Base-by-base conservation (phyloP, 2,888 invertebrate genomes). In the Tuta absoluta region DNA sequence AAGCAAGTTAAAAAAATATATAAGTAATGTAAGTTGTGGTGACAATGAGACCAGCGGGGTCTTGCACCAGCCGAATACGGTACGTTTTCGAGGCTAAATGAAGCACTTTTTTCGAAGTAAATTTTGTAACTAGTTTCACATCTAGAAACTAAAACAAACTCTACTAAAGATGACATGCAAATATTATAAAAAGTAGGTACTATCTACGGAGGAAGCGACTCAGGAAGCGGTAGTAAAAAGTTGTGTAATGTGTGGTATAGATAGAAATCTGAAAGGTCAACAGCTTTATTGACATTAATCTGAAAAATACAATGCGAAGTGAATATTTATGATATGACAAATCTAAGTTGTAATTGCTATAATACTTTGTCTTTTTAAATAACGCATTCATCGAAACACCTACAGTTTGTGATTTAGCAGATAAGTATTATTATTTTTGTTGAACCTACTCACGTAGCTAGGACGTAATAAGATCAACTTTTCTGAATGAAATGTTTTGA, bases 381-480 rank as follows among this genome's bases (percentile, higher is more conserved):
- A 23, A 53, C 14, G 23, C 23, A 53, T 14, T 53, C 14, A 24
- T 4, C n/a, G 56, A 14, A 56, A 33, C 10, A 24, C 19, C 17
- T 56, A 17, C 28, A n/a, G n/a, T 56, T 56, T 24, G 14, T 19
- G 51, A 8, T 14, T 23, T 23, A 14, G 21, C 23, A 14, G 14
- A 45, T 0, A 23, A 23, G 23, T 53, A 4, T 5, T 57, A 33
- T 17, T 17, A 14, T 33, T 33, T 33, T 57, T 1, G 23, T 23
- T 5, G 14, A 1, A 38, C 17, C 17, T 58, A 19, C 37, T 68
- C 63, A 67, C 71, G 64, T 71, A 71, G 71, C 65, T 64, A 68
- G 69, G 73, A 72, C 72, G 66, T 76, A 76, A 70, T 72, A 71
- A 71, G 72, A 74, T 41, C n/a, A 4, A 62, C 72, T 72, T 67